Evolutionary conservation across 2,797 vertebrate genomes (phyloP).

Genomic region (Manis javanica): DNA sequence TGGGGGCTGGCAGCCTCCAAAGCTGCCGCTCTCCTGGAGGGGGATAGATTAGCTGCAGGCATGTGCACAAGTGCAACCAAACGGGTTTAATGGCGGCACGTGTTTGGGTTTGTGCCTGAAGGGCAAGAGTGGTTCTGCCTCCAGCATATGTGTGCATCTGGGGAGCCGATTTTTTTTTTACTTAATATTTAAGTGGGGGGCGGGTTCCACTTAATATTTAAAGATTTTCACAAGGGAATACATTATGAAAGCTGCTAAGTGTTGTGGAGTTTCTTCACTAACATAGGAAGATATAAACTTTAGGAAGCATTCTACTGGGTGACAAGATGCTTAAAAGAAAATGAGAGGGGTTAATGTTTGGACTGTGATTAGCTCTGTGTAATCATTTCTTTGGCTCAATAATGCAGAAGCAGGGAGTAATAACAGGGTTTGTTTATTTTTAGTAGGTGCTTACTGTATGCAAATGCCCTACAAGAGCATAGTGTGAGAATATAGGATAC

Average conservation of each 20-base stretch:
- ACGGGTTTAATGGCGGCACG: neutral
- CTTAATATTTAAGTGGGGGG: too few relatives aligned
- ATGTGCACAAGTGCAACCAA: neutral
- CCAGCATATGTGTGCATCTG: neutral
- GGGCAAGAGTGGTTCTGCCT: conserved; percentile 16
- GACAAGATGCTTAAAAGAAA: conserved; percentile 43
- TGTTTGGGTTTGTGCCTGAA: neutral
- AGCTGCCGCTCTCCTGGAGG: neutral
- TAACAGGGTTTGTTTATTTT: neutral
- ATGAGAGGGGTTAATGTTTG: neutral
- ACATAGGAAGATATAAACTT: conserved; percentile 34
- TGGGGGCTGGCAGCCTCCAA: neutral
- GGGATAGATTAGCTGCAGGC: neutral
- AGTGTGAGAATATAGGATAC: conserved; percentile 22
- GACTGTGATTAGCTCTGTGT: neutral
- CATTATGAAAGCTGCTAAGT: conserved; percentile 17
- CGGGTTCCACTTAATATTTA: conserved; percentile 4
- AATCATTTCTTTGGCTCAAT: conserved; percentile 34
- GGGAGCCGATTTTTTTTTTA: neutral
- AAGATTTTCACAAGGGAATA: conserved; percentile 44
- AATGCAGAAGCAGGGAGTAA: neutral
- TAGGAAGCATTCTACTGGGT: neutral
- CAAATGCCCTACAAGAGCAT: neutral
- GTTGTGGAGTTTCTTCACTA: conserved; percentile 29
- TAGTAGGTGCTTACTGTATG: neutral